phyloP scores from a whole-genome alignment of 2,888 invertebrate species.

The Drosophila quasianomalipes region DNA sequence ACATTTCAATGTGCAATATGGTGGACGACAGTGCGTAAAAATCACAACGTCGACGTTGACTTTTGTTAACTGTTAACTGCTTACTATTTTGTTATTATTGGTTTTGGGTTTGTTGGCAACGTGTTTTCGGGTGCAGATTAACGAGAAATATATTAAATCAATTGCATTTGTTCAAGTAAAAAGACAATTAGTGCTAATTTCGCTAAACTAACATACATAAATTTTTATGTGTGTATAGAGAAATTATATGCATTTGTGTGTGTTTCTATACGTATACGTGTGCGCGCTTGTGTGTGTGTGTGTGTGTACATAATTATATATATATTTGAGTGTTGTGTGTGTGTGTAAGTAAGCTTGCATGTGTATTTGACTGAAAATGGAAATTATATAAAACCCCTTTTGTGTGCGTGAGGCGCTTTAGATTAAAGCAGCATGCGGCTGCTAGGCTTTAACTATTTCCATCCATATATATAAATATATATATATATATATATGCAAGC shows the following conservation, averaged over 20 bases:
- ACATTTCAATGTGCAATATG: conserved; percentile 74
- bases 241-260: conserved; percentile 40
- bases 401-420: conserved; percentile 56
- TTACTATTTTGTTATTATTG: conserved; percentile 29
- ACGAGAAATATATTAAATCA: conserved; percentile 30
- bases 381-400: conserved; percentile 76
- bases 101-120: conserved; percentile 49
- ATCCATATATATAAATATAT: background rate
- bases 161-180: conserved; percentile 52
- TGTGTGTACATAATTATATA: conserved; percentile 1
- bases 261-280: conserved; percentile 49
- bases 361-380: conserved; percentile 69
- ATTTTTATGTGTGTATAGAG: conserved; percentile 50
- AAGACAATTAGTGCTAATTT: conserved; percentile 53
- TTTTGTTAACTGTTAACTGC: conserved; percentile 43
- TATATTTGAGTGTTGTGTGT: conserved; percentile 16
- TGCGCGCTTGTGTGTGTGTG: conserved; percentile 44
- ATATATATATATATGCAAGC: conserved; percentile 3
- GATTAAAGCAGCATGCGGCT: conserved; percentile 50
- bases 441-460: conserved; percentile 42
- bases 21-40: conserved; percentile 75
- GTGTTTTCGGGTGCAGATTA: conserved; percentile 36
- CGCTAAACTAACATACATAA: conserved; percentile 46
- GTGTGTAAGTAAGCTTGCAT: conserved; percentile 45
- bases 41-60: conserved; percentile 50